phyloP scores from a whole-genome alignment of 2,113 vertebrate genomes.

The Anoura caudifer region DNA sequence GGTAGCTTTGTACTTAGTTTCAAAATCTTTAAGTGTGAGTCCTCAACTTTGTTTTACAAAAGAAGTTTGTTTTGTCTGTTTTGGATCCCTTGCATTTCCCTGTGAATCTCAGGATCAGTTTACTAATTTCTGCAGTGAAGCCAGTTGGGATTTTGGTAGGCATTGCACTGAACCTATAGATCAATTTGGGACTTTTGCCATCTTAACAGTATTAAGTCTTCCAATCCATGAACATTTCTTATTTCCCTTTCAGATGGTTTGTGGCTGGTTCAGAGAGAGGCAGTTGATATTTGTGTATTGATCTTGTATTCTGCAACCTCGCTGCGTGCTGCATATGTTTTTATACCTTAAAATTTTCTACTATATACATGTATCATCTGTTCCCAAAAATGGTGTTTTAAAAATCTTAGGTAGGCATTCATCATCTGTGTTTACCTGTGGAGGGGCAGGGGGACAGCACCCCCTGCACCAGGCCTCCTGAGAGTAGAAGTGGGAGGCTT shows the following conservation, averaged over 20 bases:
- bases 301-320: background rate
- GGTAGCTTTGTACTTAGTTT: background rate
- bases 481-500: background rate
- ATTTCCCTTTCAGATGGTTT: background rate
- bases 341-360: background rate
- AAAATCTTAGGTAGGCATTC: background rate
- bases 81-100: background rate
- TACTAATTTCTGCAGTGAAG: background rate
- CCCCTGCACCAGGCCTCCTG: background rate
- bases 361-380: background rate
- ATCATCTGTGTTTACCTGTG: background rate
- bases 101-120: background rate
- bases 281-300: background rate
- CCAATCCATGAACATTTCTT: background rate
- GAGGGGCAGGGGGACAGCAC: accelerated
- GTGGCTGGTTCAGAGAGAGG: background rate
- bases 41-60: background rate
- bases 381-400: background rate
- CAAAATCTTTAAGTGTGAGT: background rate
- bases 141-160: background rate
- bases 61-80: background rate
- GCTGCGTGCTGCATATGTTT: background rate
- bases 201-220: background rate
- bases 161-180: background rate
- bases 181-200: background rate